Evolutionary conservation across 2,797 vertebrate species (phyloP).

Genomic region (Scolopax bukidnonensis): DNA sequence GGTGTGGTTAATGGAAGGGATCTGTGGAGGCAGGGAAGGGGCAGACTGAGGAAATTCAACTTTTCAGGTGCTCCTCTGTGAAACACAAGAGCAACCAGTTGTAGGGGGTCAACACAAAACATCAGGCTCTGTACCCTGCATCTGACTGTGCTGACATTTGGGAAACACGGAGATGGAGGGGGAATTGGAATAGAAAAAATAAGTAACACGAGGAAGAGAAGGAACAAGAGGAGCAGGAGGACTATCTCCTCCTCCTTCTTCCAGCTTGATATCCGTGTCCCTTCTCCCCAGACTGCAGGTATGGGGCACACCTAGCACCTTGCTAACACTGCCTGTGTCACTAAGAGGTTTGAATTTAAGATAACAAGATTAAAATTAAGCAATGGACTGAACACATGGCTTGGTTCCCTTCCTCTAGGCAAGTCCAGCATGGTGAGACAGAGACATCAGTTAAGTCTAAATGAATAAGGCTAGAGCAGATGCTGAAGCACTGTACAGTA

Average conservation of each 20-base stretch:
- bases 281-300: neutral
- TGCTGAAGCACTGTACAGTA: neutral
- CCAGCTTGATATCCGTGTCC: neutral
- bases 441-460: neutral
- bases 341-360: neutral
- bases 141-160: neutral
- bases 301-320: neutral
- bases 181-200: neutral
- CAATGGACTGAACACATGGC: too few species aligned
- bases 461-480: neutral
- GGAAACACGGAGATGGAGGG: neutral
- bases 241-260: neutral
- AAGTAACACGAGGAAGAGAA: neutral
- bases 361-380: neutral
- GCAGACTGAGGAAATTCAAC: neutral
- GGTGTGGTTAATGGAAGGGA: neutral
- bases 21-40: neutral
- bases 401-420: neutral
- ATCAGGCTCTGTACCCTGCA: neutral
- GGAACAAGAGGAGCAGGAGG: neutral
- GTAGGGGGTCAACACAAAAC: neutral
- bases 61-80: neutral
- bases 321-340: neutral
- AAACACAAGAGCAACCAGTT: neutral
- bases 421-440: neutral